Base-by-base conservation (phyloP, 1,140 invertebrate species). In the Drosophila suzukii region DNA sequence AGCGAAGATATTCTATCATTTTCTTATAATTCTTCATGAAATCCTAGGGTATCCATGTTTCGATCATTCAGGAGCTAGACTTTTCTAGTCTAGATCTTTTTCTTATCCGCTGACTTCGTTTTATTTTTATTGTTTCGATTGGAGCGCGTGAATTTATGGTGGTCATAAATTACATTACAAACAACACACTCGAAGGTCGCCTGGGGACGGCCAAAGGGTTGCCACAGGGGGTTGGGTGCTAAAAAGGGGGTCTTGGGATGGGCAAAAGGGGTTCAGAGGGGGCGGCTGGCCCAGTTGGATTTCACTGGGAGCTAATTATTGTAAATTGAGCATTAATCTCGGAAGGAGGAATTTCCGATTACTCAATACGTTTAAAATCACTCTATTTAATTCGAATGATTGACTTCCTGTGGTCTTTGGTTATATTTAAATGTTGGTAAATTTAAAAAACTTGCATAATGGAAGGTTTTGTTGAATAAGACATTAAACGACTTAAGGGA, bases 131-230 rank as follows among this genome's bases (percentile, higher is more conserved):
- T 53, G 50, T 44, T 79, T 63, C 62, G 62, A 67, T 78, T 63
- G 58, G 54, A 54, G 46, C 50, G 67, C 53, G 68, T 54, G 44
- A 83, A 83, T 83, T 78, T 75, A 83, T 83, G 11, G 75, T 20
- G 39, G 44, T 17, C 71, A 83, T 83, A 83, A 83, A 83, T 83
- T 54, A 79, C 41, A 46, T 15, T 47, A 39, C 58, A 49, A 41
- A 34, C 50, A 72, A 75, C 38, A 59, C 61, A 63, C 63, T 46
- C 17, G 61, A 82, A 68, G 73, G 75, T 77, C 68, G 62, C 36
- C 66, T 38, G 68, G 68, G 67, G 66, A 67, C 12, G 68, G 36
- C 32, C 68, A 43, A 71, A 43, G 65, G 53, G 51, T 58, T 49
- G 30, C 53, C 63, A 8, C 20, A 17, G n/a, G 63, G 60, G 61